Base-by-base conservation (phyloP, 2,888 invertebrate genomes). In the Sesia bembeciformis region DNA sequence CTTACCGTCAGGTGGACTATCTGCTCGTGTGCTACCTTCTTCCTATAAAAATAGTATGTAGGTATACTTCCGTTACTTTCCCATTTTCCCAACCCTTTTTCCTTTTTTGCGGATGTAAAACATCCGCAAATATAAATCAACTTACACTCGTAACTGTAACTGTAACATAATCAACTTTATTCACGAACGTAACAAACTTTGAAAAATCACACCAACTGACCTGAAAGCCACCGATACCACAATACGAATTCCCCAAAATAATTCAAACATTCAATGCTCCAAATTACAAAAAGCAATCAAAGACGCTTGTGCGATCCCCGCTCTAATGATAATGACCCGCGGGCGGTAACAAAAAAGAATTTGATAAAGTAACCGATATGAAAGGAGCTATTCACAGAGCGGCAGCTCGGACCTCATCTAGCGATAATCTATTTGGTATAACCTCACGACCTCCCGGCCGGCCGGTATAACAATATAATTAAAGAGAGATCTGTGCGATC, bases 371-470 rank as follows among this genome's bases (percentile, higher is more conserved):
- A 59, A 60, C 50, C 64, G 82, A 81, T 82, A 80, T 81, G 81
- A 82, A 78, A 80, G 76, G 68, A 64, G 69, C 68, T 66, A 70
- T 71, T 67, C 68, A 70, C 64, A 67, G 58, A 79, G 79, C 83
- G 78, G 82, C 81, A 81, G 81, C 81, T 69, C 65, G 68, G 70
- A 53, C 69, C 72, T 74, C 79, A 75, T 81, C 81, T 77, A 76
- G 66, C 85, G 88, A 88, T 88, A 86, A 88, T 88, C 87, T 88
- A 84, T 87, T 87, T 86, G 79, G 81, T 82, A 72, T 87, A 85
- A 89, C 88, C 89, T 81, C 87, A 80, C 88, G 89, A 89, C 80
- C 74, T 70, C 70, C 67, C 65, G 62, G 71, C 68, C 72, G 72
- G 74, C 72, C 76, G 76, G 69, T 76, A 80, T 84, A 84, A 89